phyloP scores from a whole-genome alignment of 2,113 vertebrate species.

The Pollimyrus isidori region DNA sequence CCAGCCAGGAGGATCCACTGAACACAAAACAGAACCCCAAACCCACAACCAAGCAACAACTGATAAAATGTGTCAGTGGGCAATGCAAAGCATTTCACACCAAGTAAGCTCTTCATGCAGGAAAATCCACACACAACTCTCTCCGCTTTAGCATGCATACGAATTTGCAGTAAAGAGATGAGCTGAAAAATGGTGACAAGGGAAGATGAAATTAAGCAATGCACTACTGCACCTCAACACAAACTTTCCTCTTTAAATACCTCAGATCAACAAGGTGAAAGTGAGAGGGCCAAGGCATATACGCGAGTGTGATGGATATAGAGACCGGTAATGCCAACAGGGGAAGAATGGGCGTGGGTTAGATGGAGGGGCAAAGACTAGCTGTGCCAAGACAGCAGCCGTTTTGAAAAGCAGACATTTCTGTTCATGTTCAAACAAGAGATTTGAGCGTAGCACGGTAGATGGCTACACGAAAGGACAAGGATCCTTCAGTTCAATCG shows the following conservation, averaged over 20 bases:
- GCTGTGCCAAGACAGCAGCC: slow-evolving; percentile 45
- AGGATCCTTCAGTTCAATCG: neutral
- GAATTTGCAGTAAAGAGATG: neutral
- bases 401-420: neutral
- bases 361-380: slow-evolving; percentile 55
- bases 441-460: neutral
- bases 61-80: neutral
- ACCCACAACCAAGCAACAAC: neutral
- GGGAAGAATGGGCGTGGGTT: slow-evolving; percentile 32
- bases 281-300: neutral
- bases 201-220: neutral
- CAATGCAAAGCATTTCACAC: neutral
- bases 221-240: neutral
- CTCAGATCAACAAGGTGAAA: neutral
- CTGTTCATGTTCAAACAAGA: neutral
- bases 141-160: neutral
- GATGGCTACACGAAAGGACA: neutral
- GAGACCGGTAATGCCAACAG: neutral
- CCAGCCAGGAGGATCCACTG: neutral
- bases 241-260: neutral
- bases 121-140: neutral
- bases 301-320: neutral
- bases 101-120: neutral
- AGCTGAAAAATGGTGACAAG: neutral
- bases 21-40: neutral